Base-by-base conservation (phyloP, 2,888 invertebrate genomes). In the Chironomus tentans region DNA sequence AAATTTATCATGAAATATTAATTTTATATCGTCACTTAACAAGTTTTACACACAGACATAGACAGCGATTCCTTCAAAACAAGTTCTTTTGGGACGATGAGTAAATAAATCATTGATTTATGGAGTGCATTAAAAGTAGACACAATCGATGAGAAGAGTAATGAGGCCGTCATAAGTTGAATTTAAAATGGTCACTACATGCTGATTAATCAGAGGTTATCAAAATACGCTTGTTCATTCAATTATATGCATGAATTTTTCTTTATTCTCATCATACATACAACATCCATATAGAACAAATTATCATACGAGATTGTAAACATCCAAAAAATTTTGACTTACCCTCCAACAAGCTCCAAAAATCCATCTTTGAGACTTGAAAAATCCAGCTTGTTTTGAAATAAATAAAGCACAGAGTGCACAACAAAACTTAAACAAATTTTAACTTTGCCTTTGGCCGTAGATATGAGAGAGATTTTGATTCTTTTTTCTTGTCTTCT, bases 361-460 rank as follows among this genome's bases (percentile, higher is more conserved):
- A 74, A 74, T 48, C 74, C 74, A 74, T 74, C 74, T 74, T 74
- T 74, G 46, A 74, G 47, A 48, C 74, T 73, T 61, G 72, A 62
- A 61, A 73, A 68, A 74, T 74, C 74, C 74, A 74, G 74, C 65
- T 65, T 65, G 65, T 65, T 65, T 24, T 24, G 21, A 24, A 24
- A 24, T 21, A 65, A 22, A 65, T 21, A 13, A 65, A 21, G 24
- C 65, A 65, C 65, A 15, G 2, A 56, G 56, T 7, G 18, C 56
- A 56, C 56, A 56, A 56, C 7, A 56, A 56, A 38, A 38, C 38
- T 38, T 38, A 38, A 38, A 38, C 10, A 38, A 38, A 10, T 38
- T 38, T 38, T 38, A 38, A 56, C 15, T 56, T 56, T 56, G n/a
- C 18, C 15, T 56, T 56, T 15, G 15, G 18, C n/a, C 56, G 38